Conservation (phyloP, 2,113 vertebrate genomes). For the Hipposideros armiger region DNA sequence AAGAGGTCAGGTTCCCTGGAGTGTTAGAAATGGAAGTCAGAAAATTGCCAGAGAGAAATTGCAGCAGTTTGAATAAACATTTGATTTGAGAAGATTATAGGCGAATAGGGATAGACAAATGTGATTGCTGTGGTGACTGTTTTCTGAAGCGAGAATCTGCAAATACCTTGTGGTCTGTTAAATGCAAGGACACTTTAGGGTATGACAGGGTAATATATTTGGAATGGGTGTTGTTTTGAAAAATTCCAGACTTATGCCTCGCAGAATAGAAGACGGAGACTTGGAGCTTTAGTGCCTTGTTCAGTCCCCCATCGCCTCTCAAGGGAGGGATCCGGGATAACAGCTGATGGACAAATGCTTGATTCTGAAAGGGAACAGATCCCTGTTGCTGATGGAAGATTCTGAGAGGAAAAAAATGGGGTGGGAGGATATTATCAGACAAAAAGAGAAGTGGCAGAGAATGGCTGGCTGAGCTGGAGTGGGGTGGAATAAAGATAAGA, state of each 20-base stretch:
- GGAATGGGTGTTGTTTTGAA: background rate
- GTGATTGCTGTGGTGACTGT: background rate
- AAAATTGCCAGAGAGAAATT: constrained; percentile 33
- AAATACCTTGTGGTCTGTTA: constrained; percentile 22
- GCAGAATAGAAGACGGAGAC: background rate
- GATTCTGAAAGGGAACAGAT: background rate
- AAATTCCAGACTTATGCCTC: constrained; percentile 26
- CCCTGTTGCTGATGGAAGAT: background rate
- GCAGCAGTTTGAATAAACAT: background rate
- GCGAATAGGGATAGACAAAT: background rate
- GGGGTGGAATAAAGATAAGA: background rate
- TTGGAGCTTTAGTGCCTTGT: background rate
- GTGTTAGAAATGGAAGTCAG: constrained; percentile 24
- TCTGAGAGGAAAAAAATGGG: background rate
- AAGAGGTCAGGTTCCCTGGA: background rate
- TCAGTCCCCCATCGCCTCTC: background rate
- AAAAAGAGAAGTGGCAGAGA: background rate
- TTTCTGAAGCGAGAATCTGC: constrained; percentile 44
- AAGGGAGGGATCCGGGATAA: background rate
- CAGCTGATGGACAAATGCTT: background rate
- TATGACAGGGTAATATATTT: background rate
- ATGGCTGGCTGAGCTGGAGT: background rate
- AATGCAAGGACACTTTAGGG: background rate
- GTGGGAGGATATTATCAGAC: background rate
- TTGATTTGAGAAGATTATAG: constrained; percentile 37